Conservation (phyloP, 2,888 invertebrate genomes). For the Parasteatoda lunata region DNA sequence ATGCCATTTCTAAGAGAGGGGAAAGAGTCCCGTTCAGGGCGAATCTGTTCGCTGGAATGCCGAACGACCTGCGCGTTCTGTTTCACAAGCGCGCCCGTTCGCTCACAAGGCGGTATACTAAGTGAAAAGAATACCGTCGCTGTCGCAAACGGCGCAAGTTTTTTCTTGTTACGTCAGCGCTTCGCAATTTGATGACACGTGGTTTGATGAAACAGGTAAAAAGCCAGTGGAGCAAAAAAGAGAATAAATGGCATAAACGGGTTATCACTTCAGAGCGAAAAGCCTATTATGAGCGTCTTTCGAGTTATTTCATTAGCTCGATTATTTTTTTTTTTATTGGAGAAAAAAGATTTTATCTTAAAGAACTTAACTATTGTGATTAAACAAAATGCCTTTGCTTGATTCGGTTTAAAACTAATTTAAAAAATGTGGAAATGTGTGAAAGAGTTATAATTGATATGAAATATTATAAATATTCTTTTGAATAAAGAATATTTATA, state of each 20-base stretch:
- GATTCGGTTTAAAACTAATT: too few species aligned
- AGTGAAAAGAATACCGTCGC: neutral
- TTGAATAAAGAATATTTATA: too few species aligned
- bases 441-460: too few species aligned
- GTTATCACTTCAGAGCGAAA: too few species aligned
- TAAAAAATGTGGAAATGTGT: too few species aligned
- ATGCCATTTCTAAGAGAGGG: neutral
- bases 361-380: too few species aligned
- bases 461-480: too few species aligned
- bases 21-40: neutral
- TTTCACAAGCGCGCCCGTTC: neutral
- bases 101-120: neutral
- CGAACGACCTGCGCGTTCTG: neutral
- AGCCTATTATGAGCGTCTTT: too few species aligned
- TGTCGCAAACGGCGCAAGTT: slow-evolving; percentile 24
- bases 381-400: too few species aligned
- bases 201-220: slow-evolving; percentile 6
- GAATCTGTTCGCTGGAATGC: neutral
- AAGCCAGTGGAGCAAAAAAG: neutral
- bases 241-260: neutral
- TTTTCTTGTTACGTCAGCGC: slow-evolving; percentile 27
- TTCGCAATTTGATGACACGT: slow-evolving; percentile 15
- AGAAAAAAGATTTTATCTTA: too few species aligned
- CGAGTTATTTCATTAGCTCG: too few species aligned
- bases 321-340: too few species aligned